Evolutionary conservation across 2,113 vertebrate genomes (phyloP).

Genomic region (Pongo pygmaeus): DNA sequence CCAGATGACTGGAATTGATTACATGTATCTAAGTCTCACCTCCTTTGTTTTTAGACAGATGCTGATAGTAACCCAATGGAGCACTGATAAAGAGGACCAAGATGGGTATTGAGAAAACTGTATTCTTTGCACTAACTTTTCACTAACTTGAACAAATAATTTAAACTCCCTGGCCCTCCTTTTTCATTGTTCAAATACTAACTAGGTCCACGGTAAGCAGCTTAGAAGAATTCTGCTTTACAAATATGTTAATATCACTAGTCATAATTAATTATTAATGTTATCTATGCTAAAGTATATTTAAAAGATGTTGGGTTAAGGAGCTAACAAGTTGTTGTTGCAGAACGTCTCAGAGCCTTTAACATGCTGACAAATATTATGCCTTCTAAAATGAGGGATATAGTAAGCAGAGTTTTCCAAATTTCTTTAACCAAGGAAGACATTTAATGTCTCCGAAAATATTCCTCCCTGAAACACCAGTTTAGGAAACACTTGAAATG

Average conservation of each 20-base stretch:
- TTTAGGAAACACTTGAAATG: neutral
- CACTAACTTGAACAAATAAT: neutral
- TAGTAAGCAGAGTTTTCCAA: neutral
- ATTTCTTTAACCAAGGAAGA: neutral
- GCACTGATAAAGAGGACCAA: neutral
- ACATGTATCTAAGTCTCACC: neutral
- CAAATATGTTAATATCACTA: neutral
- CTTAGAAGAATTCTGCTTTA: neutral
- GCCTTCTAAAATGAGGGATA: neutral
- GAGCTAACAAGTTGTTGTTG: neutral
- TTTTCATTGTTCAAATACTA: neutral
- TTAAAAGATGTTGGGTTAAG: neutral
- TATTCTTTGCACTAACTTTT: neutral
- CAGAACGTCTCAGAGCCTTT: neutral
- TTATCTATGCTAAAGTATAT: neutral
- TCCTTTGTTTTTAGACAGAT: neutral
- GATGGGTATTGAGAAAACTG: neutral
- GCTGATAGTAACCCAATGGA: neutral
- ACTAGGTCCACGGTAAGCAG: neutral
- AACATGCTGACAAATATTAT: neutral
- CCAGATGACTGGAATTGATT: neutral
- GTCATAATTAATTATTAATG: neutral
- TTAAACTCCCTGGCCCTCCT: neutral
- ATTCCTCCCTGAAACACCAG: neutral
- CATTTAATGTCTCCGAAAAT: neutral